Base-by-base conservation (phyloP, 1,140 invertebrate species). In the Ditylenchus dipsaci region DNA sequence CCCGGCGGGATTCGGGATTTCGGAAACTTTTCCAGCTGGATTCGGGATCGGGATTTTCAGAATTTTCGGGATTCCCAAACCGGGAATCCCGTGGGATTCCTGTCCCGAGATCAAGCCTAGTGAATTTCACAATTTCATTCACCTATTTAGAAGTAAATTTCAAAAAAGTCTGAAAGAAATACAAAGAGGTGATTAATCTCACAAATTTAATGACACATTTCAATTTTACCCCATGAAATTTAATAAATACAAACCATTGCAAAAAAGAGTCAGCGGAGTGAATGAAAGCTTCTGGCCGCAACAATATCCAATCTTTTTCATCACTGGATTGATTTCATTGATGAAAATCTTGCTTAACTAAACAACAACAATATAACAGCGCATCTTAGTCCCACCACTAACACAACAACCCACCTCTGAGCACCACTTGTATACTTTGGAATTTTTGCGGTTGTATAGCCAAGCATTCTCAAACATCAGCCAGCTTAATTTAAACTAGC, bases 381-480 rank as follows among this genome's bases (percentile, higher is more conserved):
- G 26, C 19, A 61, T 8, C 26, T 74, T 19, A 27, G 1, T 19
- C 60, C 9, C 17, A n/a, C n/a, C n/a, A n/a, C n/a, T n/a, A n/a
- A n/a, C n/a, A n/a, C n/a, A n/a, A 38, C 29, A 23, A 72, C 26
- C 8, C 21, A 60, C 53, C 69, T 58, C 63, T 63, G 63, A 11
- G 45, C 21, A 62, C 83, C 86, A 86, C 86, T 91, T 90, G 85
- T 98, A 98, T 30, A 99, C 96, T 78, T 91, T 87, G 0, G 95
- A 97, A 27, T 93, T 95, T 85, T 99, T 99, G 68, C 91, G 89
- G 84, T 99, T 99, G 83, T 98, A 99, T 5, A 97, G 86, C 95
- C 95, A 99, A 19, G 96, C 96, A 85, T 99, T 99, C 74, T 98
- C 94, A 84, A 98, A 97, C 95, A 99, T 99, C 42, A 98, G 88